A percentile compares a stretch with the other conserved stretches of the same genome.
phyloP scores from a whole-genome alignment of 2,888 invertebrate species.

The Cybosia mesomella region DNA sequence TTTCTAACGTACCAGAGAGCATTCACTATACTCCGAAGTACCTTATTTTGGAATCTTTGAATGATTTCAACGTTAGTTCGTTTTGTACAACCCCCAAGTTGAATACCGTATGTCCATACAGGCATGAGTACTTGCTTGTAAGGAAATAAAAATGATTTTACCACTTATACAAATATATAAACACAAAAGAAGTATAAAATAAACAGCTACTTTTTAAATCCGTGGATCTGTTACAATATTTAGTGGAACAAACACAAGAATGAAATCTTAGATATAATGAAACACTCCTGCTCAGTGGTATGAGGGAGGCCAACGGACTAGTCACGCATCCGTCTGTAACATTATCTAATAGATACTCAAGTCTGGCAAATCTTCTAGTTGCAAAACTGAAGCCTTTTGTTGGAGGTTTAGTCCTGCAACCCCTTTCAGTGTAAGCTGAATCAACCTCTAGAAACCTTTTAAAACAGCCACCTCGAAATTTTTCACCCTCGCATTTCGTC shows the following conservation, averaged over 20 bases:
- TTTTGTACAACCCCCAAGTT: too few relatives aligned
- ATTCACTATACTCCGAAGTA: too few relatives aligned
- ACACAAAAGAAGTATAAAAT: background rate
- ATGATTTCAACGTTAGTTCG: too few relatives aligned
- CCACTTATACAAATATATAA: constrained; percentile 9
- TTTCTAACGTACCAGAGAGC: too few relatives aligned
- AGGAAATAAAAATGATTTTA: background rate
- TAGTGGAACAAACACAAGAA: constrained; percentile 65
- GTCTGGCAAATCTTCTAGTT: constrained; percentile 43
- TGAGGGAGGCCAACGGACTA: constrained; percentile 63
- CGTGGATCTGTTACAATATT: constrained; percentile 59
- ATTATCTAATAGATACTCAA: constrained; percentile 53
- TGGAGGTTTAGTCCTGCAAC: constrained; percentile 60
- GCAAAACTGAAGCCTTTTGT: constrained; percentile 49
- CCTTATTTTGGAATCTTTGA: too few relatives aligned
- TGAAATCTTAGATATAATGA: constrained; percentile 67
- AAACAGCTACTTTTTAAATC: constrained; percentile 11
- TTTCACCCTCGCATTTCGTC: constrained; percentile 24
- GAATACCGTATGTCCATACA: too few relatives aligned
- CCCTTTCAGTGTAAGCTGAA: constrained; percentile 57
- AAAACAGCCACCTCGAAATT: constrained; percentile 51
- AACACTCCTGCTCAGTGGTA: constrained; percentile 62
- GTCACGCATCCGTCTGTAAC: constrained; percentile 55
- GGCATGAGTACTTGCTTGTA: too few relatives aligned
- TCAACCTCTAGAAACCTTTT: constrained; percentile 61